These are phyloP conservation scores for Achlya flavicornis DNA, from an alignment of 2,888 invertebrate genomes.

Conservation along the genomic window DNA sequence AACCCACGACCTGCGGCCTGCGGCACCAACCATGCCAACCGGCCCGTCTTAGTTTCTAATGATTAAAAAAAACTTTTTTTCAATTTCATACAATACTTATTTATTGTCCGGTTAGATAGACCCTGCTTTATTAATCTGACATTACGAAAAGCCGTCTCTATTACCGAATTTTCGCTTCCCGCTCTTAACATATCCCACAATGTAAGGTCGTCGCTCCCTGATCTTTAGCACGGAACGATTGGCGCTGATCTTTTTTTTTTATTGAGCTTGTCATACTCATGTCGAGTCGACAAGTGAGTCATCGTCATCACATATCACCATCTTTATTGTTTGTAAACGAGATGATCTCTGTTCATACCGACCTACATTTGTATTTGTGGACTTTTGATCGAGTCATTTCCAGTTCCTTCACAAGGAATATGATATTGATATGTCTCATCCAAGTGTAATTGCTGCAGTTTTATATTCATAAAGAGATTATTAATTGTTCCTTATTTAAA, in stretches of 20 bases:
- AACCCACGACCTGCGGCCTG: no score
- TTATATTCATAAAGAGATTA: no score
- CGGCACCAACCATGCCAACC: no score
- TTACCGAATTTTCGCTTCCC: constrained; percentile 29
- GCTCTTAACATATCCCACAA: constrained; percentile 34
- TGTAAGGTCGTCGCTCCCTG: constrained; percentile 75
- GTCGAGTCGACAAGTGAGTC: constrained; percentile 29
- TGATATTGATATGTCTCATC: no score
- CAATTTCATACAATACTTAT: no score
- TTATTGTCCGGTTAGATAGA: no score
- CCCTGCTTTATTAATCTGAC: background rate
- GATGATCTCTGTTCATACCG: constrained; percentile 33
- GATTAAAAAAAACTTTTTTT: no score
- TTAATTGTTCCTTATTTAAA: no score
- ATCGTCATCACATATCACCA: constrained; percentile 35
- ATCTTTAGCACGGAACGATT: constrained; percentile 77
- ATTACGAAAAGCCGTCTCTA: no score
- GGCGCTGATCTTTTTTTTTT: constrained; percentile 70
- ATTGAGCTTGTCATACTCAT: constrained; percentile 59
- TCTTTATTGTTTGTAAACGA: constrained; percentile 38
- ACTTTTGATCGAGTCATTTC: background rate
- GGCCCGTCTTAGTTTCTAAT: no score
- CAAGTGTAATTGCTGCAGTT: no score
- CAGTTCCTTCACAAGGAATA: no score
- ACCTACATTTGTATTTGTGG: constrained; percentile 15